These are phyloP conservation scores for Bradypodion pumilum DNA, from an alignment of 2,797 vertebrate species.

Conservation along the genomic window DNA sequence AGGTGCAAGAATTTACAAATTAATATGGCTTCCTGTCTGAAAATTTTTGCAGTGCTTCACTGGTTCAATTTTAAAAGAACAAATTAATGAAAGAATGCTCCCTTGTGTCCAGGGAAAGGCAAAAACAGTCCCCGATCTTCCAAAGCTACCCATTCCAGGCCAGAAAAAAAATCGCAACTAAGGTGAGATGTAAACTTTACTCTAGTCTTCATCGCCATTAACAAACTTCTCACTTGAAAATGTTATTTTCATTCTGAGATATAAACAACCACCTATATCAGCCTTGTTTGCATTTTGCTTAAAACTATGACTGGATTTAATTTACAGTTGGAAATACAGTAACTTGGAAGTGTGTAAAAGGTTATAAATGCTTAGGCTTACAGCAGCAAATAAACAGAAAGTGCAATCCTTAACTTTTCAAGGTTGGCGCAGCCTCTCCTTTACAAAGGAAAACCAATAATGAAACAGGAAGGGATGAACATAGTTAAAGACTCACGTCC, in stretches of 20 bases:
- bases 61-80: background rate
- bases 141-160: background rate
- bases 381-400: background rate
- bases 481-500: slow-evolving; percentile 11
- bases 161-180: background rate
- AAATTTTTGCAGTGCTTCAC: background rate
- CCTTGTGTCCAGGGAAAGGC: background rate
- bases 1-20: no score
- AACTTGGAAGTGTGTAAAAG: background rate
- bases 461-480: slow-evolving; percentile 4
- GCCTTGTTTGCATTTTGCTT: background rate
- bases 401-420: no score
- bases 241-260: background rate
- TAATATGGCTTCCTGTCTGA: no score
- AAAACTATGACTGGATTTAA: slow-evolving; percentile 1
- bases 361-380: background rate
- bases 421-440: no score
- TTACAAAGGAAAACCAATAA: slow-evolving; percentile 1
- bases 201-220: background rate
- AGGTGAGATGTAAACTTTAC: background rate
- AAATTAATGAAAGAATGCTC: background rate
- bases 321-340: background rate
- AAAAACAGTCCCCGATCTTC: background rate
- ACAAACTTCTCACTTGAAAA: background rate
- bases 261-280: background rate